Evolutionary conservation across 2,797 vertebrate genomes (phyloP).

Genomic region (Halcyon chelicuti): DNA sequence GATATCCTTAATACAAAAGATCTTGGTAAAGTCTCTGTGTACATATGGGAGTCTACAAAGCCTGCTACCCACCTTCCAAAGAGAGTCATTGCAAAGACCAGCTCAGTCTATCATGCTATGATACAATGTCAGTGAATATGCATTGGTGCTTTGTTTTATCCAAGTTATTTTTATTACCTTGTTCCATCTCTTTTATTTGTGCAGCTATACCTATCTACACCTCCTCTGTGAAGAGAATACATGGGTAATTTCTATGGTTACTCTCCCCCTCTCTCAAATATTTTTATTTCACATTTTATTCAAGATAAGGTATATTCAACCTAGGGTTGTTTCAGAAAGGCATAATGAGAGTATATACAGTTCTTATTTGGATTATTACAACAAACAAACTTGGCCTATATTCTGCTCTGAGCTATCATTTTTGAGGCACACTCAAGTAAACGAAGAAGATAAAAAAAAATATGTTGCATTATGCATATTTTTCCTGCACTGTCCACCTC

Average conservation of each 20-base stretch:
- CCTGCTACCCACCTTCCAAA: not conserved
- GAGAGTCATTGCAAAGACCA: not conserved
- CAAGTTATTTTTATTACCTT: not conserved
- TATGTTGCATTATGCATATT: not conserved
- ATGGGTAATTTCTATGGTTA: not conserved
- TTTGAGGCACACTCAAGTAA: not conserved
- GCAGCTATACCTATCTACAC: not conserved
- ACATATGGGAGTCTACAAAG: not conserved
- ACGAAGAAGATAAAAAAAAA: not conserved
- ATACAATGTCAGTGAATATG: not conserved
- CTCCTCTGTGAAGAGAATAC: not conserved
- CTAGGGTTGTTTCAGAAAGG: not conserved
- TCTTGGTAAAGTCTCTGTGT: not conserved
- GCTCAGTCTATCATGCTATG: accelerated
- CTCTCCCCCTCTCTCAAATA: not conserved
- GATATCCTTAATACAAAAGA: not conserved
- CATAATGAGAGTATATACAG: not conserved
- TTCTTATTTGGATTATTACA: not conserved
- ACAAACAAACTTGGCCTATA: not conserved
- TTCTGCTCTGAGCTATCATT: not conserved
- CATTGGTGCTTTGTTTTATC: not conserved
- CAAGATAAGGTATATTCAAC: not conserved
- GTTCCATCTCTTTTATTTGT: not conserved
- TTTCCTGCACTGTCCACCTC: not conserved
- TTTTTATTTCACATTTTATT: not conserved